Conservation (phyloP, 2,113 vertebrate genomes). For the Solea senegalensis region DNA sequence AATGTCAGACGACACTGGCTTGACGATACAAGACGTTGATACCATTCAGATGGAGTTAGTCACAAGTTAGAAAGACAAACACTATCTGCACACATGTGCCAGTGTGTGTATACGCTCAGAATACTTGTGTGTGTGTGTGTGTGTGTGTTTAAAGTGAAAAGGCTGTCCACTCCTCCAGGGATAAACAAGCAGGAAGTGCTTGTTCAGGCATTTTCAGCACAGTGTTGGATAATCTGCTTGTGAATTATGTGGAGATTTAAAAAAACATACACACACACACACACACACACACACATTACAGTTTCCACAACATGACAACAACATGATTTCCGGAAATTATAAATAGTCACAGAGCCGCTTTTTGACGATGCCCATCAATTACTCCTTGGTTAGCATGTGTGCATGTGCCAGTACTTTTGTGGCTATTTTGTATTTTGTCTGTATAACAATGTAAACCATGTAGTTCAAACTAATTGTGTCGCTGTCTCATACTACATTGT, state of each 20-base stretch:
- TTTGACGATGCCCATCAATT: slow-evolving; percentile 24
- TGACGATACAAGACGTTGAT: slow-evolving; percentile 1
- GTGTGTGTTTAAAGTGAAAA: slow-evolving; percentile 45
- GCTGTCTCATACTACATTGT: background rate
- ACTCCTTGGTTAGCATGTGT: slow-evolving; percentile 5
- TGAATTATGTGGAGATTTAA: slow-evolving; percentile 49
- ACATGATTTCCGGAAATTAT: slow-evolving; percentile 15
- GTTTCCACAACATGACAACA: slow-evolving; percentile 3
- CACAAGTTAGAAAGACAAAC: slow-evolving; percentile 49
- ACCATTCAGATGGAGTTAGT: slow-evolving; percentile 41
- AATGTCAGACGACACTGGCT: slow-evolving; percentile 12
- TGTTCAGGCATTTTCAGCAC: slow-evolving; percentile 57
- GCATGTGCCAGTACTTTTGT: background rate
- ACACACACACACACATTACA: slow-evolving; percentile 1
- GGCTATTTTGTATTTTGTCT: background rate
- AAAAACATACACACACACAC: background rate
- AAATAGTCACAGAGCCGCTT: background rate
- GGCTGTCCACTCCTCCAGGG: slow-evolving; percentile 53
- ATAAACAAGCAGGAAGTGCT: slow-evolving; percentile 63
- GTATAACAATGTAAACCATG: too few species aligned
- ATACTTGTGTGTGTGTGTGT: slow-evolving; percentile 49
- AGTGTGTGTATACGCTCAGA: background rate
- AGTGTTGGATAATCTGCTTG: slow-evolving; percentile 47
- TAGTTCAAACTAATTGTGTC: too few species aligned
- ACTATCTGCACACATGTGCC: slow-evolving; percentile 7